Percentiles rank a stretch among this genome's conserved stretches.
Evolutionary conservation across 2,888 invertebrate genomes (phyloP).

Genomic region (Orchesella flavescens): DNA sequence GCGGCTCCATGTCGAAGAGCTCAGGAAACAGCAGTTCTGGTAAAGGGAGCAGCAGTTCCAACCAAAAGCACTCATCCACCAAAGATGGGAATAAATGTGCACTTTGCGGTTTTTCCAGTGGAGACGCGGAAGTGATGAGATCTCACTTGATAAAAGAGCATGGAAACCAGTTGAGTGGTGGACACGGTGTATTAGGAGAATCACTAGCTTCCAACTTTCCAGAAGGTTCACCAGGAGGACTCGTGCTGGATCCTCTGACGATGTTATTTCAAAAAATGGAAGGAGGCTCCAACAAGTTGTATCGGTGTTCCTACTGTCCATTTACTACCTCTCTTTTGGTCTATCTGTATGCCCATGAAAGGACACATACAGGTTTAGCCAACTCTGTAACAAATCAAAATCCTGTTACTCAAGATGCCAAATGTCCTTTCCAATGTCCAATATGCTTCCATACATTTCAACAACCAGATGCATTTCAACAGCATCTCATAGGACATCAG

Average conservation of each 20-base stretch:
- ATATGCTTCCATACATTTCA: conserved; percentile 78
- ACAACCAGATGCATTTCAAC: conserved; percentile 79
- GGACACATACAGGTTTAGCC: conserved; percentile 80
- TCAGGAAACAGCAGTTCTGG: conserved; percentile 9
- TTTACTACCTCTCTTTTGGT: conserved; percentile 92
- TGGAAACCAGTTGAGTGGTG: conserved; percentile 70
- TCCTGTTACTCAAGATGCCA: conserved; percentile 44
- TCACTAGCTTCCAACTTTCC: conserved; percentile 25
- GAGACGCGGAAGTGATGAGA: conserved; percentile 73
- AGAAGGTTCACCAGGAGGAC: conserved; percentile 53
- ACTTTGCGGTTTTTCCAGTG: conserved; percentile 73
- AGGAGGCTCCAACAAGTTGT: conserved; percentile 79
- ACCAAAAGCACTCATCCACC: conserved; percentile 10
- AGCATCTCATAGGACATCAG: conserved; percentile 80
- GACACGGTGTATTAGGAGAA: conserved; percentile 48
- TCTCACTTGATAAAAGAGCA: conserved; percentile 77
- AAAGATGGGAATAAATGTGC: conserved; percentile 73
- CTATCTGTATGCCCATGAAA: conserved; percentile 92
- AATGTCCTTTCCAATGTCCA: conserved; percentile 77
- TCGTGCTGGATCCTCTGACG: conserved; percentile 70
- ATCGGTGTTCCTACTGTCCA: conserved; percentile 91
- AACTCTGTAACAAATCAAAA: conserved; percentile 69
- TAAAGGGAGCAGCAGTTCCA: conserved; percentile 10
- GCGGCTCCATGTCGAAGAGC: conserved; percentile 7
- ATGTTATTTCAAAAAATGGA: conserved; percentile 72